Evolutionary conservation across 2,113 vertebrate species (phyloP).

Genomic region (Spea bombifrons): DNA sequence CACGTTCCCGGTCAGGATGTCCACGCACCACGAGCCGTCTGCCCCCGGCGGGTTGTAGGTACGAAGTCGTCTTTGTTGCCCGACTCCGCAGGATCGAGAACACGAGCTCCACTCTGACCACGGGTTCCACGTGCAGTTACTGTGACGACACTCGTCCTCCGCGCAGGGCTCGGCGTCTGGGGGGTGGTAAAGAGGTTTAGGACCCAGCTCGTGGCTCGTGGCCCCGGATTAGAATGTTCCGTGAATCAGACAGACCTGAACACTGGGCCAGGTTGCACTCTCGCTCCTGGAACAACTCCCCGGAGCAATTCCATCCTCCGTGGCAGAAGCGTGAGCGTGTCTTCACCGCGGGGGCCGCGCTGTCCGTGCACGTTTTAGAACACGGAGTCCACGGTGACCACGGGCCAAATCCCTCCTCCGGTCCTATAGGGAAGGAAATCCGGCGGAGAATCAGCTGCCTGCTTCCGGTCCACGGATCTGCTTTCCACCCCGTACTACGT

Average conservation of each 20-base stretch:
- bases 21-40: conserved; percentile 73
- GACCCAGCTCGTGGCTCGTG: too few species aligned
- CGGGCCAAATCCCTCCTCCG: conserved; percentile 58
- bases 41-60: conserved; percentile 70
- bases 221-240: background rate
- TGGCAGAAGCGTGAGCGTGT: conserved; percentile 68
- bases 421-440: background rate
- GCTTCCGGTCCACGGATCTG: too few species aligned
- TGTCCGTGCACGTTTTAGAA: conserved; percentile 72
- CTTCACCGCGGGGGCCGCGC: conserved; percentile 64
- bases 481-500: too few species aligned
- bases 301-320: conserved; percentile 61
- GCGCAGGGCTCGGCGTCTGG: conserved; percentile 59
- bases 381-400: conserved; percentile 80
- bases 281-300: conserved; percentile 66
- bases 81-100: conserved; percentile 80
- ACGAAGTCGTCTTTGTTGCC: conserved; percentile 78
- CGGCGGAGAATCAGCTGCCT: background rate
- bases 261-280: conserved; percentile 83
- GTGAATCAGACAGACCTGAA: conserved; percentile 60
- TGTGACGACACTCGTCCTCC: conserved; percentile 55
- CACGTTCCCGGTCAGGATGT: conserved; percentile 71
- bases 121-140: conserved; percentile 79
- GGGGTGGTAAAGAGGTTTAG: background rate
- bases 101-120: conserved; percentile 77